Conservation (phyloP, 2,797 vertebrate species). For the Melanotaenia trifasciata region DNA sequence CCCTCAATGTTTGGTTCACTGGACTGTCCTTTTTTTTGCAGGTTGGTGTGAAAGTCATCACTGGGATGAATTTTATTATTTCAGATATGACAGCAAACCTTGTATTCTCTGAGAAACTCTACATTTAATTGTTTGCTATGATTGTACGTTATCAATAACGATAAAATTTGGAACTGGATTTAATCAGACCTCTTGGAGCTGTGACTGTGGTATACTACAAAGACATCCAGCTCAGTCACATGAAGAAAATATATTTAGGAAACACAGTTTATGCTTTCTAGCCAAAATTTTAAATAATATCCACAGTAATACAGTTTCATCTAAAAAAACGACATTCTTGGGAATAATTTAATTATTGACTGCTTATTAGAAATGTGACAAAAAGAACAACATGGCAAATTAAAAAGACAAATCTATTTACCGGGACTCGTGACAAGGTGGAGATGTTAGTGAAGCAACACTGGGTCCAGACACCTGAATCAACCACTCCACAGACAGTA, state of each 20-base stretch:
- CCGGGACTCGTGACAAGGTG: background rate
- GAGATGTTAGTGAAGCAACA: background rate
- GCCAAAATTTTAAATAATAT: background rate
- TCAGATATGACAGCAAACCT: constrained; percentile 21
- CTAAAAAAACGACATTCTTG: background rate
- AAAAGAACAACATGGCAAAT: background rate
- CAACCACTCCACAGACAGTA: background rate
- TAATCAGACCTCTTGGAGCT: background rate
- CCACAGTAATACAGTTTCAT: background rate
- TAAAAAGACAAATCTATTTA: background rate
- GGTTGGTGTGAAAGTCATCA: constrained; percentile 24
- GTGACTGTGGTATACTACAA: background rate
- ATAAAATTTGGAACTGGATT: background rate
- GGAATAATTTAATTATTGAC: background rate
- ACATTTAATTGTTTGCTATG: constrained; percentile 1
- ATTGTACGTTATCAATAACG: constrained; percentile 17
- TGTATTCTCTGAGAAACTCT: constrained; percentile 18
- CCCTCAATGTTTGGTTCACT: constrained; percentile 24
- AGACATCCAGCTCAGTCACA: constrained; percentile 7
- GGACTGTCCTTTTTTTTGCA: constrained; percentile 48
- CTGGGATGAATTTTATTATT: constrained; percentile 15
- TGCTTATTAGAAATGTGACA: background rate
- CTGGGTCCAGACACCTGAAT: background rate
- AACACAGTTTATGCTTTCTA: background rate
- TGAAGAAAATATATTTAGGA: constrained; percentile 13